These are phyloP conservation scores for Nycticorax nycticorax DNA, from an alignment of 2,113 vertebrate species.

Conservation along the genomic window DNA sequence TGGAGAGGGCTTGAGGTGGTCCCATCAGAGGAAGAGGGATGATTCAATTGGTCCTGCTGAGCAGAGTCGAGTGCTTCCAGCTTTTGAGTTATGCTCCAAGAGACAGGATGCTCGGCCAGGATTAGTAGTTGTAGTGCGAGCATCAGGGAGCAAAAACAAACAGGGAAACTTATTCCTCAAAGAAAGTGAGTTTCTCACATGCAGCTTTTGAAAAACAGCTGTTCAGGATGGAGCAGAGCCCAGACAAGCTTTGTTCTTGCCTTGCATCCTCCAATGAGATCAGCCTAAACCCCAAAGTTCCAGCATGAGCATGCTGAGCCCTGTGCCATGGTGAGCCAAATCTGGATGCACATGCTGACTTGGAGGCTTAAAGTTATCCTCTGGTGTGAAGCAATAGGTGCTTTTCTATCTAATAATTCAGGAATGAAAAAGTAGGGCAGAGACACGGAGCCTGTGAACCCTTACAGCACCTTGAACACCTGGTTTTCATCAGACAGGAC, in stretches of 20 bases:
- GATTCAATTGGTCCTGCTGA: background rate
- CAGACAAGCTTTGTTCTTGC: background rate
- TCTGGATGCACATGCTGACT: background rate
- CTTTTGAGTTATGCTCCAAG: background rate
- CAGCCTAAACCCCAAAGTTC: background rate
- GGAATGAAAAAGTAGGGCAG: background rate
- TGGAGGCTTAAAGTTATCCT: background rate
- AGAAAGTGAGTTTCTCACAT: background rate
- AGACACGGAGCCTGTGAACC: background rate
- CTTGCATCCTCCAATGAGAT: background rate
- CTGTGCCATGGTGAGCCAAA: rapidly evolving
- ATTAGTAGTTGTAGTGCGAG: background rate
- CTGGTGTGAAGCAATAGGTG: background rate
- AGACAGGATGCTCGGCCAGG: background rate
- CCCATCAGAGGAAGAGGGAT: background rate
- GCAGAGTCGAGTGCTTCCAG: background rate
- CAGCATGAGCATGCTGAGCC: background rate
- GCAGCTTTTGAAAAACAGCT: background rate
- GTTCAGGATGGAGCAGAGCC: background rate
- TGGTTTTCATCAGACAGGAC: background rate
- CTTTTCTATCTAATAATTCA: background rate
- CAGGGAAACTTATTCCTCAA: background rate
- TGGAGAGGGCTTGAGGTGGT: background rate
- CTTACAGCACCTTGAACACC: background rate
- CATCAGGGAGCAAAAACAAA: background rate